A percentile compares a stretch with the other conserved stretches of the same genome.
These are phyloP conservation scores for Sinodicranocentrus sp. DNA, from an alignment of 2,888 invertebrate genomes.

Conservation along the genomic window DNA sequence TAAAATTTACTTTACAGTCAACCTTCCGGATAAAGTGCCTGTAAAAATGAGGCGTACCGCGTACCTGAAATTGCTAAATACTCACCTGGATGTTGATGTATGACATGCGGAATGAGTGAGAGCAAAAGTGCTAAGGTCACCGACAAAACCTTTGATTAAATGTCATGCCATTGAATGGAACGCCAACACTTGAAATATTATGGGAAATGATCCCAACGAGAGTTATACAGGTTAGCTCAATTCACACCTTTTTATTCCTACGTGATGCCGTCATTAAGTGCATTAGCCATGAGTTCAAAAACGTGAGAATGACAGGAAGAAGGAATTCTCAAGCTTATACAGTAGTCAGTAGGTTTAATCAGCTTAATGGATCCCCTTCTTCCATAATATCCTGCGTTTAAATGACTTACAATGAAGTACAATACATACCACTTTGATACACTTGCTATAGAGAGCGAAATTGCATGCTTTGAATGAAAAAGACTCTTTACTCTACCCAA, in stretches of 20 bases:
- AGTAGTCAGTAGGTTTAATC: slow-evolving; percentile 4
- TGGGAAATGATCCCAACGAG: slow-evolving; percentile 11
- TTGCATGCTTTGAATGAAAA: too few relatives aligned
- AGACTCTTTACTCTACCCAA: too few relatives aligned
- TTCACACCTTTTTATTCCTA: slow-evolving; percentile 13
- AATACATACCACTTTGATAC: too few relatives aligned
- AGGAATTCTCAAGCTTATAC: slow-evolving; percentile 25
- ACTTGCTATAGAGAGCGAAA: too few relatives aligned
- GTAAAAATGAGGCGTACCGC: background rate
- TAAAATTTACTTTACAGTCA: background rate
- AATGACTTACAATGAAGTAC: background rate
- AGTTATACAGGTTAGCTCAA: background rate
- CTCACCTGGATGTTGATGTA: too few relatives aligned
- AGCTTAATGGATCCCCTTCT: background rate
- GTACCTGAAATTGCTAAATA: too few relatives aligned
- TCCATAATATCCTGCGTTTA: background rate
- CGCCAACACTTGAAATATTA: slow-evolving; percentile 17
- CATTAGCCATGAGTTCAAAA: slow-evolving; percentile 35
- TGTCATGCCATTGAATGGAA: slow-evolving; percentile 27
- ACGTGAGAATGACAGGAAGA: slow-evolving; percentile 50
- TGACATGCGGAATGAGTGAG: too few relatives aligned
- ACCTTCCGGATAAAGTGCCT: background rate
- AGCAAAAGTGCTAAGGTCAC: slow-evolving; percentile 29
- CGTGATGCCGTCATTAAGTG: background rate
- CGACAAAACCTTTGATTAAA: background rate